These are phyloP conservation scores for Gnatocerus cornutus DNA, from an alignment of 2,888 invertebrate species.

Conservation along the genomic window DNA sequence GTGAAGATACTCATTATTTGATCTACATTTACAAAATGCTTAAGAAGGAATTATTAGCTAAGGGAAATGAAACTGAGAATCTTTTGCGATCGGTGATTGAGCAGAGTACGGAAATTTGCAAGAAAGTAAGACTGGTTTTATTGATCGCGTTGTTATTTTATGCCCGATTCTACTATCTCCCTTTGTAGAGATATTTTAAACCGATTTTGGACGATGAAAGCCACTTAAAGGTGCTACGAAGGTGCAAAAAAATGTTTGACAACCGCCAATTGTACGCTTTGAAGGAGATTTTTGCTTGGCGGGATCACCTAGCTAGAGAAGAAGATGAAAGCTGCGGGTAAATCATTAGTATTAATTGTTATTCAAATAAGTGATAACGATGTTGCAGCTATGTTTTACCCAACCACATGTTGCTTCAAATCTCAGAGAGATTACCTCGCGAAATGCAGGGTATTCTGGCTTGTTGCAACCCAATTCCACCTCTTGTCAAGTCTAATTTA, in stretches of 20 bases:
- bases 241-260: constrained; percentile 87
- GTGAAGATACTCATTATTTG: constrained; percentile 95
- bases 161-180: constrained; percentile 9
- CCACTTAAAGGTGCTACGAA: constrained; percentile 84
- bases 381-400: constrained; percentile 88
- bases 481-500: constrained; percentile 75
- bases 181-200: constrained; percentile 84
- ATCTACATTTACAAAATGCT: constrained; percentile 90
- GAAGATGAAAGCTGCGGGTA: constrained; percentile 93
- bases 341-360: constrained; percentile 56
- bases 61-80: constrained; percentile 76
- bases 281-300: constrained; percentile 88
- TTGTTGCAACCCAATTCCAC: constrained; percentile 95
- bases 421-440: constrained; percentile 89
- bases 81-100: constrained; percentile 82
- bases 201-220: constrained; percentile 80
- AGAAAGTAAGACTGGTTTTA: constrained; percentile 71
- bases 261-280: constrained; percentile 89
- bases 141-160: constrained; percentile 1
- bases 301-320: constrained; percentile 86
- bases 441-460: constrained; percentile 95
- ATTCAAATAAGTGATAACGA: not conserved
- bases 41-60: constrained; percentile 81
- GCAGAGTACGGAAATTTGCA: constrained; percentile 83
- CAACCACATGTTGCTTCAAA: constrained; percentile 95